Percentiles rank a stretch among this genome's conserved stretches.
Conservation (phyloP, 2,113 vertebrate genomes). For the Vicugna pacos region DNA sequence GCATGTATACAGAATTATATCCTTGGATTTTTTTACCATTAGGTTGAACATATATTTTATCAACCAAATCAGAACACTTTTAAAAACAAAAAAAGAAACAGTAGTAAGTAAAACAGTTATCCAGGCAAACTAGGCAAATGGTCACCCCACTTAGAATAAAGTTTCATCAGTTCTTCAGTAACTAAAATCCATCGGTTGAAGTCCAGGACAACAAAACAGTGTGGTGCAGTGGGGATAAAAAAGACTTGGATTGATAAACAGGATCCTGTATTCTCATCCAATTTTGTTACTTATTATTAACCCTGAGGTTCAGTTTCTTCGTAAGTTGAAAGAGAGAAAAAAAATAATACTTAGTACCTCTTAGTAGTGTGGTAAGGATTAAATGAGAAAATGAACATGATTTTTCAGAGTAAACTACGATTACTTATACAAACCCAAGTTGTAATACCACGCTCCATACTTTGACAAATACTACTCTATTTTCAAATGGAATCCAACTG, state of each 20-base stretch:
- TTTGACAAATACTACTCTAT: not conserved
- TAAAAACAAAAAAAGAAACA: not conserved
- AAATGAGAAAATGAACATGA: conserved; percentile 25
- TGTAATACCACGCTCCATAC: not conserved
- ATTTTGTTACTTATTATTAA: not conserved
- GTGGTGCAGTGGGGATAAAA: not conserved
- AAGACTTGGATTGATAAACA: not conserved
- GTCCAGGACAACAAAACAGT: not conserved
- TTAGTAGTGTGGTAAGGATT: not conserved
- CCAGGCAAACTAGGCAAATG: not conserved
- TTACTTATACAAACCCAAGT: not conserved
- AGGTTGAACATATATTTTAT: not conserved
- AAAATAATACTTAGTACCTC: not conserved
- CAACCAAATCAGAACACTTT: not conserved
- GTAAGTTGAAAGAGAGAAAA: not conserved
- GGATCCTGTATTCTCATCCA: not conserved
- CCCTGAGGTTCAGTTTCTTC: not conserved
- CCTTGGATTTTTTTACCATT: not conserved
- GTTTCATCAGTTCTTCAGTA: not conserved
- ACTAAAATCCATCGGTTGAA: not conserved
- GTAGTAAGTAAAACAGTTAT: conserved; percentile 11
- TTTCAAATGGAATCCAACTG: conserved; percentile 7
- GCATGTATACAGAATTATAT: not conserved
- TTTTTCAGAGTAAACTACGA: not conserved
- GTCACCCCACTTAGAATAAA: not conserved